Percentiles rank a stretch among this genome's conserved stretches.
phyloP scores from a whole-genome alignment of 2,888 invertebrate genomes.

The Agrotis clavis region DNA sequence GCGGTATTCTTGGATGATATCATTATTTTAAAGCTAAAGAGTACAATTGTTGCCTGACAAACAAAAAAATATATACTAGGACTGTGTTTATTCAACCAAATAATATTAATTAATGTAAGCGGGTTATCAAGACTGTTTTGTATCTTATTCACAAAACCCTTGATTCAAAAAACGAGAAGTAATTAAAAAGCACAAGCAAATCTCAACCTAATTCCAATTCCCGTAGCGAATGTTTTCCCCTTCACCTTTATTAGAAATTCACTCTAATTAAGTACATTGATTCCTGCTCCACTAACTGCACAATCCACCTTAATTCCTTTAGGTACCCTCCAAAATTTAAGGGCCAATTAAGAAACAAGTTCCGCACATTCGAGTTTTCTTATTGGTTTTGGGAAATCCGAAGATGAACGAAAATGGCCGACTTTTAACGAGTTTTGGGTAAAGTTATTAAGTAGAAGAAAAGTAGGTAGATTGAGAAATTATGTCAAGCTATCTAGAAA shows the following conservation, averaged over 20 bases:
- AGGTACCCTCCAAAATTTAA: slow-evolving; percentile 23
- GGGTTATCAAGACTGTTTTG: background rate
- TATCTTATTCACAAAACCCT: background rate
- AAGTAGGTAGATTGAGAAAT: background rate
- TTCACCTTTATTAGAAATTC: background rate
- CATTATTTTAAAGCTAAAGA: no score
- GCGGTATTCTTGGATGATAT: no score
- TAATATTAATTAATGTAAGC: background rate
- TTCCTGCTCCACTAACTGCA: slow-evolving; percentile 15
- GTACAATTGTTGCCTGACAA: no score
- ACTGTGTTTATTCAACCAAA: no score
- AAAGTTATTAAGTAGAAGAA: background rate
- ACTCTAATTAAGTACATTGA: slow-evolving; percentile 30
- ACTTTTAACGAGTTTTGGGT: background rate
- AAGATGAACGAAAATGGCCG: slow-evolving; percentile 4
- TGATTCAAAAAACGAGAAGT: background rate
- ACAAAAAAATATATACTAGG: no score
- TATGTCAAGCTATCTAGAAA: background rate
- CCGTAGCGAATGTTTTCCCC: background rate
- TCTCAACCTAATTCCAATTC: background rate
- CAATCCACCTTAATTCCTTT: slow-evolving; percentile 17
- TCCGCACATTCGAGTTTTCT: background rate
- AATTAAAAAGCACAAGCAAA: background rate
- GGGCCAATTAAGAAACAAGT: slow-evolving; percentile 35
- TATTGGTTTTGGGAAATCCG: background rate